A percentile compares a stretch with the other conserved stretches of the same genome.
phyloP scores from a whole-genome alignment of 2,113 vertebrate species.

The Indicator indicator region DNA sequence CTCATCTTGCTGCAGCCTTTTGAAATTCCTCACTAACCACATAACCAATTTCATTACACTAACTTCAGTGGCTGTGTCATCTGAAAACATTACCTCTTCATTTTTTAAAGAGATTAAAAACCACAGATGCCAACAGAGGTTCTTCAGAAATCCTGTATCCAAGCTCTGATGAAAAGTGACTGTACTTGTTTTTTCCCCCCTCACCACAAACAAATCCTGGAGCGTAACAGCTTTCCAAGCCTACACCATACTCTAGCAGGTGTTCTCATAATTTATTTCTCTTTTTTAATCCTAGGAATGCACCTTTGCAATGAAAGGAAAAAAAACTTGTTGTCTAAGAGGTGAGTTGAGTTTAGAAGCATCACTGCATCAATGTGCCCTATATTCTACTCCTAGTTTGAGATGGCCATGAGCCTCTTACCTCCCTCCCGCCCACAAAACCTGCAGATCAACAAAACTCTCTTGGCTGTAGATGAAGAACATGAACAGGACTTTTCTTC shows the following conservation, averaged over 20 bases:
- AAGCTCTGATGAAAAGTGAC: background rate
- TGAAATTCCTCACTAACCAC: background rate
- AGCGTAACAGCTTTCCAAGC: background rate
- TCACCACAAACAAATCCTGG: background rate
- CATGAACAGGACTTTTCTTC: accelerated
- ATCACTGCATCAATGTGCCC: background rate
- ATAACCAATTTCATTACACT: background rate
- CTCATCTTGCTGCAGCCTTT: background rate
- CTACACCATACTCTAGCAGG: background rate
- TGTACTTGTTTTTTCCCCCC: background rate
- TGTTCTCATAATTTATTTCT: background rate
- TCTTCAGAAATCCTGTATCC: background rate
- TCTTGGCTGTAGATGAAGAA: background rate
- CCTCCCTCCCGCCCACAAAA: background rate
- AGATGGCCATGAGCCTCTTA: background rate
- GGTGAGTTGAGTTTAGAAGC: background rate
- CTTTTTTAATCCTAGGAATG: background rate
- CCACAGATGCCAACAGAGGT: slow-evolving; percentile 4
- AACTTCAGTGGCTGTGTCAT: background rate
- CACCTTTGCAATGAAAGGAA: too few species aligned
- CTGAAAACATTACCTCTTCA: background rate
- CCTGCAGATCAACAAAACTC: background rate
- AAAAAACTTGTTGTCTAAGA: too few species aligned
- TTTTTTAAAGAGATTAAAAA: slow-evolving; percentile 18
- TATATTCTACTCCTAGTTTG: background rate